Base-by-base conservation (phyloP, 2,888 invertebrate species). In the Chromoteleia sp. region DNA sequence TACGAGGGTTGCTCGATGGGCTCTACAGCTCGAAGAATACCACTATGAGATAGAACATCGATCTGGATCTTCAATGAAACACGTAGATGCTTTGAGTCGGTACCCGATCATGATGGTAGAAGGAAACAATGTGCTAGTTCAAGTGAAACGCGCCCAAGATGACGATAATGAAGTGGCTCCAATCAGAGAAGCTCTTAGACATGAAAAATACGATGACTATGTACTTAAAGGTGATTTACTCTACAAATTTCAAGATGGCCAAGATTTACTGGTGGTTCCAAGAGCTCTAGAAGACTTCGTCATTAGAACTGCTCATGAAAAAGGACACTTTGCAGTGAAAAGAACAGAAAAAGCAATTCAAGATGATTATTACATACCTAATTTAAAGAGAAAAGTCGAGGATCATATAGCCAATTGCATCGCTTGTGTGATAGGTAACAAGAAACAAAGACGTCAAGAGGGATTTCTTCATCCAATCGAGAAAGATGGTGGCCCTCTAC, bases 61-160 rank as follows among this genome's bases (percentile, higher is more conserved):
- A 7, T 1, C 58, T 0, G 71, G 82, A 0, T 25, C 21, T 0
- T n/a, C 7, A 0, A 68, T 81, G 73, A 4, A 5, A 7, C 81
- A 81, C 5, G 77, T 70, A 0, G 82, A 82, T 8, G 70, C 78
- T 4, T 19, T 82, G 1, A 82, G 76, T 14, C 12, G 79, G 1
- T 48, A 50, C 14, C 67, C 79, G 8, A 30, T 68, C 10, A 19
- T n/a, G n/a, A n/a, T n/a, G n/a, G n/a, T n/a, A n/a, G n/a, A n/a
- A n/a, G n/a, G n/a, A n/a, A n/a, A n/a, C n/a, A n/a, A 39, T 39
- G 12, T 39, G 4, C 39, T 39, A 10, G 14, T 14, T 10, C 54
- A 54, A 29, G 15, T 67, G 1, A 39, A 19, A 54, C 36, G 41
- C 2, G 50, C 65, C 21, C 65, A 67, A 21, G n/a, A 48, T 21